Base-by-base conservation (phyloP, 2,888 invertebrate genomes). In the Ecdyonurus torrentis region DNA sequence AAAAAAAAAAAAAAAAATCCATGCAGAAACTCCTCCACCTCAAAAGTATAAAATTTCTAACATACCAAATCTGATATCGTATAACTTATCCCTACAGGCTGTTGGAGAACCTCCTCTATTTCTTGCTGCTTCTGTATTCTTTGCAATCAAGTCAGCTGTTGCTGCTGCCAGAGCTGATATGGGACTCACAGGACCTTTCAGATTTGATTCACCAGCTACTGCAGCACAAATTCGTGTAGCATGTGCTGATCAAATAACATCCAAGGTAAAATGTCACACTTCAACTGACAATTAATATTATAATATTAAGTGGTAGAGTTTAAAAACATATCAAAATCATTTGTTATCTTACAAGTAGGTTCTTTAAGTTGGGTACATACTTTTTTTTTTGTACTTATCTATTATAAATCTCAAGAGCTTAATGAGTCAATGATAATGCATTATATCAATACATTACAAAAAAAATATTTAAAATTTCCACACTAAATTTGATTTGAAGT, bases 91-190 rank as follows among this genome's bases (percentile, higher is more conserved):
- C 64, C 77, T 78, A 3, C 70, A 93, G 91, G 97, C 93, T 65
- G 87, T 97, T 52, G 97, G 97, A 0, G 97, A 98, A 73, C 97
- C 97, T 0, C 97, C 97, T 0, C 74, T 97, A 2, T 93, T 96
- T 72, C 78, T 96, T 66, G 91, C 94, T 0, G 81, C 86, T n/a
- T 85, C 93, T 0, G 85, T 84, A 0, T 90, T 90, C 74, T 95
- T 92, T 72, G 96, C 96, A 0, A 91, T 95, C 66, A 89, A 87
- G 72, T 86, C 88, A 70, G 96, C 96, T 0, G 85, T 97, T 62
- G 78, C 80, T 67, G 84, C 89, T 0, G 91, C 91, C 0, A 79
- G 96, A 23, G 72, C 74, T 19, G 89, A 92, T 64, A 81, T 83
- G 25, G 87, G 86, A 1, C 76, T 82, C 2, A 71, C 75, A 2